phyloP scores from a whole-genome alignment of 64 coral and sea anemone genomes.

The Platygyra sinensis region DNA sequence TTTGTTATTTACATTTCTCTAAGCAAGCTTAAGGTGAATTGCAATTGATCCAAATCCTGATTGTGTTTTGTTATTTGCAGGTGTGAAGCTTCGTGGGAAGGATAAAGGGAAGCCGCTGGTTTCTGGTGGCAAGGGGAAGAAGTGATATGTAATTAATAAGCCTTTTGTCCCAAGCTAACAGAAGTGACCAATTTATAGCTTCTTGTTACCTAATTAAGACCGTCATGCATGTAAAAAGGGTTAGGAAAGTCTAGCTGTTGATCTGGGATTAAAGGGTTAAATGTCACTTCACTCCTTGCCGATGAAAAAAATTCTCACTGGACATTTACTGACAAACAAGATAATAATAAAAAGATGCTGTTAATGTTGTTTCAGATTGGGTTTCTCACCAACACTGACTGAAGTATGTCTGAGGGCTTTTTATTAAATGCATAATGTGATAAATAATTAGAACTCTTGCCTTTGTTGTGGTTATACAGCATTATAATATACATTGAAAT shows the following conservation, averaged over 20 bases:
- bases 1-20: too few species aligned
- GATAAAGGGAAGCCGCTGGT: conserved; percentile 89
- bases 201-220: too few species aligned
- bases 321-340: not conserved
- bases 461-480: too few species aligned
- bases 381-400: not conserved
- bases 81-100: conserved; percentile 90
- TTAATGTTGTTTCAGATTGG: not conserved
- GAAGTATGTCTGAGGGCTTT: not conserved
- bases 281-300: conserved; percentile 38
- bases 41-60: not conserved
- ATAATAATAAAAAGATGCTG: not conserved
- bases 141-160: conserved; percentile 36
- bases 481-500: too few species aligned
- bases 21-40: not conserved
- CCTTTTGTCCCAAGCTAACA: not conserved
- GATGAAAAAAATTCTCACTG: not conserved
- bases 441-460: not conserved
- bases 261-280: not conserved
- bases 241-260: not conserved
- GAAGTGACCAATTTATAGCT: too few species aligned
- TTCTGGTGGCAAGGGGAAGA: conserved; percentile 80
- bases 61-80: conserved; percentile 50
- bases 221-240: too few species aligned
- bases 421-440: not conserved